Evolutionary conservation across 2,797 vertebrate species (phyloP).

Genomic region (Sitta carolinensis): DNA sequence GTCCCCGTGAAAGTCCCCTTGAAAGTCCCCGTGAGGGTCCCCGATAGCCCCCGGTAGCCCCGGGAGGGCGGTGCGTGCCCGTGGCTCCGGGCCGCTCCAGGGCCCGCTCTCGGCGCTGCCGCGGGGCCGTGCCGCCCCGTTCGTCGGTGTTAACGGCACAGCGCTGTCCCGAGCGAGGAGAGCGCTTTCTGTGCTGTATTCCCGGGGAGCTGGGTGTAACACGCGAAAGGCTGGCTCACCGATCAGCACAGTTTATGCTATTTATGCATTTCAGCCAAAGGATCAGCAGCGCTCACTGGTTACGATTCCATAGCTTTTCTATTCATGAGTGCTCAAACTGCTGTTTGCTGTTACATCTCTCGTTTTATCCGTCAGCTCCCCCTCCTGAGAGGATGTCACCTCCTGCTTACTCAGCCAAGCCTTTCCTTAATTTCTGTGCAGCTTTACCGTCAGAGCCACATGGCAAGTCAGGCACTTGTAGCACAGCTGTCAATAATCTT

Average conservation of each 20-base stretch:
- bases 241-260: fast-evolving
- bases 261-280: background rate
- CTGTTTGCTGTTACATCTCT: no score
- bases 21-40: no score
- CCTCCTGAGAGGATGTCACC: background rate
- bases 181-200: background rate
- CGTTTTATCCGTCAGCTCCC: background rate
- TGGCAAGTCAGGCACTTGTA: fast-evolving
- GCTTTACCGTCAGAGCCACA: fast-evolving
- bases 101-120: background rate
- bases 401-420: fast-evolving
- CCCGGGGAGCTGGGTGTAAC: fast-evolving
- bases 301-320: no score
- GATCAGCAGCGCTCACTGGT: fast-evolving
- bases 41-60: no score
- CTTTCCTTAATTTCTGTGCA: fast-evolving
- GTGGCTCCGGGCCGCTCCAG: no score
- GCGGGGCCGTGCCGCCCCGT: fast-evolving
- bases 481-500: fast-evolving
- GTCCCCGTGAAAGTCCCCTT: no score
- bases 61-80: no score
- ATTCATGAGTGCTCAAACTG: fast-evolving
- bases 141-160: fast-evolving
- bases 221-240: background rate
- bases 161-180: background rate